Evolutionary conservation across 1,140 invertebrate species (phyloP).

Genomic region (Aphelinus atriplicis): DNA sequence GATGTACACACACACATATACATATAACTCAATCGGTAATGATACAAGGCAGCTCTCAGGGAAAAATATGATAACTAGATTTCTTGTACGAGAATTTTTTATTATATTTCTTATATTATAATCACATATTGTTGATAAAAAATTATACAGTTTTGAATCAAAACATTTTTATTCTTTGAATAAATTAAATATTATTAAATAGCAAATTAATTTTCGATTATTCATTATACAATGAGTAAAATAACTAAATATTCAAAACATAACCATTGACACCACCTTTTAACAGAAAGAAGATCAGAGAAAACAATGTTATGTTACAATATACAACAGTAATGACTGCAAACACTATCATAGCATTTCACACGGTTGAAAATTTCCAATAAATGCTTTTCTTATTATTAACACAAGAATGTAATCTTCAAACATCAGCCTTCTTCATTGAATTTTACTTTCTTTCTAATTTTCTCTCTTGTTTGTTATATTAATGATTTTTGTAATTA

Average conservation of each 20-base stretch:
- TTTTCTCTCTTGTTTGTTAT: constrained; percentile 4
- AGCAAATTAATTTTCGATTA: constrained; percentile 12
- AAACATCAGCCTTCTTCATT: constrained; percentile 4
- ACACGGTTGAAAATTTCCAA: constrained; percentile 33
- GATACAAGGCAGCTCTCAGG: neutral
- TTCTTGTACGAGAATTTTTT: neutral
- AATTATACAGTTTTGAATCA: constrained; percentile 24
- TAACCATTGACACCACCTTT: constrained; percentile 24
- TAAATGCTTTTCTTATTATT: constrained; percentile 29
- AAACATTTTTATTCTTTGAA: constrained; percentile 29
- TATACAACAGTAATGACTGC: constrained; percentile 33
- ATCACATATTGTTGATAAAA: constrained; percentile 20
- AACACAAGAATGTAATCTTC: constrained; percentile 33
- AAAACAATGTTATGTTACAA: constrained; percentile 37
- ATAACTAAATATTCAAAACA: constrained; percentile 22
- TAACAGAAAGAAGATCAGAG: constrained; percentile 23
- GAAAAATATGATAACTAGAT: neutral
- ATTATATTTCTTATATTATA: constrained; percentile 74
- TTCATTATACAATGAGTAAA: constrained; percentile 11
- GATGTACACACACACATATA: neutral
- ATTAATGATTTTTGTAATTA: constrained; percentile 10
- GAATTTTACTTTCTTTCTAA: constrained; percentile 3
- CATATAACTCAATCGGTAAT: neutral
- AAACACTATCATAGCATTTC: constrained; percentile 32
- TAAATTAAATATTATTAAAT: constrained; percentile 38